Base-by-base conservation (phyloP, 2,888 invertebrate species). In the Frankliniella intonsa region DNA sequence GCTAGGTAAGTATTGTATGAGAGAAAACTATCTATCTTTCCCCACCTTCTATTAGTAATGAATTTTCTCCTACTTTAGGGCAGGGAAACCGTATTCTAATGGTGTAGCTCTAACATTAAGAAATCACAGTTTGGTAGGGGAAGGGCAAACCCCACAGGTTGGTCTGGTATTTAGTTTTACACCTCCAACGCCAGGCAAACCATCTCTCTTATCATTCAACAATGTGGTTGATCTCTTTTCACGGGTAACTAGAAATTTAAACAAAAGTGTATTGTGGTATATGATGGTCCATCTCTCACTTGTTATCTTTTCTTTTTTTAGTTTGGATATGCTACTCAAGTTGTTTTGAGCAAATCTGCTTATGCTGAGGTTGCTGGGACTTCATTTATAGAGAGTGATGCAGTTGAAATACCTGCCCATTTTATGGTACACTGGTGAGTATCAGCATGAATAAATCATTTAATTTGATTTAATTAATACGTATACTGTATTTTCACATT, bases 331-430 rank as follows among this genome's bases (percentile, higher is more conserved):
- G 91, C 94, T 0, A 89, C 99, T 80, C 96, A 98, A 85, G 94
- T 97, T 88, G 88, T 98, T 84, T 89, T 98, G 55, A 95, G 96
- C 0, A 93, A 91, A 86, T 93, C 94, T 0, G 93, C 93, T 22
- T 96, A 95, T 87, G 91, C 94, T 0, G 96, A 97, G 87, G 91
- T 97, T 0, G 92, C 96, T 3, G 97, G 97, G 0, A 88, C 94
- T 38, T 93, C 93, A 0, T 95, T 95, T 87, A 91, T 98, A 0
- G 98, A 98, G 89, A 97, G 97, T 96, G 99, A 99, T 88, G 95
- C 96, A 0, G 93, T 95, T 0, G 94, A 94, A 86, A 92, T 97
- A 0, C 93, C 94, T 83, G 93, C 95, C 0, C 91, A 95, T 85
- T 94, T 98, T 82, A 91, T 98, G 91, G 90, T 91, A 0, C 93